Percentiles rank a stretch among this genome's conserved stretches.
These are phyloP conservation scores for Limnephilus lunatus DNA, from an alignment of 2,888 invertebrate species.

Conservation along the genomic window DNA sequence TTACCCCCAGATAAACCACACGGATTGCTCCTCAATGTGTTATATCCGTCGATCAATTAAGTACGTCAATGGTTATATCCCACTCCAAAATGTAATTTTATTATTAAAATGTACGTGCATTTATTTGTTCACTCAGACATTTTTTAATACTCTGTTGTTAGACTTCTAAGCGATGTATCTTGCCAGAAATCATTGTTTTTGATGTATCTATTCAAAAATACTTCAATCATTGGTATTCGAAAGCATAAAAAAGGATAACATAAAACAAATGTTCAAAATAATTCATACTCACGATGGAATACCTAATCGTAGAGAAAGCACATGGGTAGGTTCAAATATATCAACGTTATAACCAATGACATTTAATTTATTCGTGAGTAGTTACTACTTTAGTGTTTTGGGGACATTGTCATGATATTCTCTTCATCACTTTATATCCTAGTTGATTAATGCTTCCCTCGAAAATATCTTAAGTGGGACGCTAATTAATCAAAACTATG, in stretches of 20 bases:
- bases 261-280: background rate
- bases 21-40: no score
- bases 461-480: background rate
- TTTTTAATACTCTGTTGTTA: background rate
- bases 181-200: no score
- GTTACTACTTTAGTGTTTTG: background rate
- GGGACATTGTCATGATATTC: conserved; percentile 3
- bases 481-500: conserved; percentile 2
- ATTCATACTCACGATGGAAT: background rate
- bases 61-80: no score
- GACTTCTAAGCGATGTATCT: background rate
- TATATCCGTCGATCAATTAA: no score
- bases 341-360: background rate
- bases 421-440: conserved; percentile 27
- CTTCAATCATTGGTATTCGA: background rate
- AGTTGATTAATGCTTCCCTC: conserved; percentile 17
- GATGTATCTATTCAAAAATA: no score
- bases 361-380: background rate
- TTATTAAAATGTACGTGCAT: no score
- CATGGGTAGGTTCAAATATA: background rate
- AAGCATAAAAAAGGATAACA: background rate
- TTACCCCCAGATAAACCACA: no score
- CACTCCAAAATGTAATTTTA: no score
- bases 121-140: background rate
- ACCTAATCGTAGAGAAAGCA: background rate